A percentile compares a stretch with the other conserved stretches of the same genome.
Conservation (phyloP, 35 echinoderm and acorn worm species). For the Apostichopus californicus region DNA sequence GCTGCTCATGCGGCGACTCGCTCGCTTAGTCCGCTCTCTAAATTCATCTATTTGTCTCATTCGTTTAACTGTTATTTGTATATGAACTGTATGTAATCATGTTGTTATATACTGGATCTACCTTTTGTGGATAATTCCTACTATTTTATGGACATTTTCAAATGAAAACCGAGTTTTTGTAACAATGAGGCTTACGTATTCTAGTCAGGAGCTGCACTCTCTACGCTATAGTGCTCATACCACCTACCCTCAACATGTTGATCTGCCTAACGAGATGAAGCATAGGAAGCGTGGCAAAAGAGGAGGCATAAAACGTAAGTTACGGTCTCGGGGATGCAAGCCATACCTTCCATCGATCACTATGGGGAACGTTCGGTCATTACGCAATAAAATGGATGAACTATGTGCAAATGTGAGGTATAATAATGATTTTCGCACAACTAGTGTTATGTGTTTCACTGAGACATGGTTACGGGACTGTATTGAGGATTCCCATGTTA, state of each 20-base stretch:
- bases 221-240: background rate
- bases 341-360: constrained; percentile 61
- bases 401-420: constrained; percentile 55
- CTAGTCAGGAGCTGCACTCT: background rate
- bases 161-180: background rate
- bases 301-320: constrained; percentile 46
- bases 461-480: constrained; percentile 58
- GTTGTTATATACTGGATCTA: background rate
- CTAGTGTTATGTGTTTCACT: constrained; percentile 55
- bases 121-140: background rate
- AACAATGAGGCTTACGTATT: background rate
- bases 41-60: background rate
- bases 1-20: constrained; percentile 41
- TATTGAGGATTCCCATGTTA: background rate
- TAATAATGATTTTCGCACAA: constrained; percentile 7
- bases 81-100: no score
- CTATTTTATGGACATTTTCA: constrained; percentile 4
- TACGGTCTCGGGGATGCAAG: constrained; percentile 1
- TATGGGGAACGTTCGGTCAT: constrained; percentile 64
- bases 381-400: constrained; percentile 68
- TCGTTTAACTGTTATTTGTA: no score
- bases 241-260: background rate
- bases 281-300: constrained; percentile 43
- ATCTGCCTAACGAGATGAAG: constrained; percentile 43
- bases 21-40: background rate